Conservation (phyloP, 2,113 vertebrate species). For the Oophaga pumilio region DNA sequence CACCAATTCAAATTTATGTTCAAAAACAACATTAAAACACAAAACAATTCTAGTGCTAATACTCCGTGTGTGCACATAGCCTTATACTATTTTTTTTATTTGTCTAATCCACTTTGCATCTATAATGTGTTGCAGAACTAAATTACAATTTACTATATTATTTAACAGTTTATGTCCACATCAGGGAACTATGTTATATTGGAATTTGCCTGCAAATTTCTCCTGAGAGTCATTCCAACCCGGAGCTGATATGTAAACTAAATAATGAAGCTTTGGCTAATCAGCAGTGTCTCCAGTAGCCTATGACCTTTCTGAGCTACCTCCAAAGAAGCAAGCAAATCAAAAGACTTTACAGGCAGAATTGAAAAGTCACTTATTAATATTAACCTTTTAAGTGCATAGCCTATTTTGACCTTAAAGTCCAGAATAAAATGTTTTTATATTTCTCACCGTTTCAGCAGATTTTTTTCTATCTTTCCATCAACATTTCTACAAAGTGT, state of each 20-base stretch:
- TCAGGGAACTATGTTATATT: background rate
- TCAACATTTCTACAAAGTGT: background rate
- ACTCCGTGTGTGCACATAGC: no score
- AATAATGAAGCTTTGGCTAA: background rate
- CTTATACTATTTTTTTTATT: background rate
- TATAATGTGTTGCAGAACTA: background rate
- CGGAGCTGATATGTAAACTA: background rate
- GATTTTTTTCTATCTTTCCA: background rate
- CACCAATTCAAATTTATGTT: no score
- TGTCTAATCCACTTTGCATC: background rate
- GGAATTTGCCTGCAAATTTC: slow-evolving; percentile 1
- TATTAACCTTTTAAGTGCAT: background rate
- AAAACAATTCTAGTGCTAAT: no score
- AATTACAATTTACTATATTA: background rate
- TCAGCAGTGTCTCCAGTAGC: background rate
- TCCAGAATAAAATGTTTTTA: background rate
- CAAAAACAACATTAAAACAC: no score
- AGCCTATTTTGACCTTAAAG: background rate
- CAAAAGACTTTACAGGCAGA: background rate
- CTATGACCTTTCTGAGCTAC: background rate
- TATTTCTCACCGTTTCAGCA: background rate
- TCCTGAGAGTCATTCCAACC: background rate
- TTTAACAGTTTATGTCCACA: background rate
- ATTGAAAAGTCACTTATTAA: background rate
- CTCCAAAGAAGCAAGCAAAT: background rate